Conservation (phyloP, 2,888 invertebrate genomes). For the Oscheius sp. region DNA sequence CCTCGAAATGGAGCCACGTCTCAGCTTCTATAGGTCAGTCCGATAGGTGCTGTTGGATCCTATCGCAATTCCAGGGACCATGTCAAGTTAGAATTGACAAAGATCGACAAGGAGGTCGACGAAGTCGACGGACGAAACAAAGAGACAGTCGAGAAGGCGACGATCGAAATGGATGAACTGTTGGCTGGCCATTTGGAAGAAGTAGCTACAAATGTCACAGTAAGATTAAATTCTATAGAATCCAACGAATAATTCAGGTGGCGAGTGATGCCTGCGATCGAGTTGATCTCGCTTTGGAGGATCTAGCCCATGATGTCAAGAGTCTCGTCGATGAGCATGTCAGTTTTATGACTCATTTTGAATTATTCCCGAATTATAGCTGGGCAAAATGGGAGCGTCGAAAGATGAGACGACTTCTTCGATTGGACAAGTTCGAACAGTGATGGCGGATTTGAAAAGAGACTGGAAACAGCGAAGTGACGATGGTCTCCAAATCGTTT, state of each 20-base stretch:
- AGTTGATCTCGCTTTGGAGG: constrained; percentile 4
- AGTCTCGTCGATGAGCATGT: constrained; percentile 1
- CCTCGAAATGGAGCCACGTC: background rate
- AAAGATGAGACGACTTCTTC: background rate
- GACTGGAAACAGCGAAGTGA: constrained; percentile 7
- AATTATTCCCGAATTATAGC: background rate
- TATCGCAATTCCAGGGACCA: too few species aligned
- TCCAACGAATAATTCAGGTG: background rate
- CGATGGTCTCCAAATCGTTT: background rate
- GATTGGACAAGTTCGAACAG: background rate
- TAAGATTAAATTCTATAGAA: background rate
- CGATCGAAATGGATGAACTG: background rate
- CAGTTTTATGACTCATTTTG: background rate
- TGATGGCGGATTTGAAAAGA: background rate
- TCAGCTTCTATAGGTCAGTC: too few species aligned
- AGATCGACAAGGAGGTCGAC: background rate
- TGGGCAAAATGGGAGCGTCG: background rate
- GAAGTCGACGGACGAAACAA: background rate
- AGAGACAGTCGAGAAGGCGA: background rate
- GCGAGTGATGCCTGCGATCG: constrained; percentile 12
- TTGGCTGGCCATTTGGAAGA: background rate
- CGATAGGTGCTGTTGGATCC: background rate
- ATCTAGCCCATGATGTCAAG: background rate
- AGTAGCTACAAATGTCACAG: background rate
- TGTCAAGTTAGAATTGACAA: background rate